Evolutionary conservation across 2,797 vertebrate species (phyloP), one percentile per base, ranked within the genome.

Genomic region (Huso huso): DNA sequence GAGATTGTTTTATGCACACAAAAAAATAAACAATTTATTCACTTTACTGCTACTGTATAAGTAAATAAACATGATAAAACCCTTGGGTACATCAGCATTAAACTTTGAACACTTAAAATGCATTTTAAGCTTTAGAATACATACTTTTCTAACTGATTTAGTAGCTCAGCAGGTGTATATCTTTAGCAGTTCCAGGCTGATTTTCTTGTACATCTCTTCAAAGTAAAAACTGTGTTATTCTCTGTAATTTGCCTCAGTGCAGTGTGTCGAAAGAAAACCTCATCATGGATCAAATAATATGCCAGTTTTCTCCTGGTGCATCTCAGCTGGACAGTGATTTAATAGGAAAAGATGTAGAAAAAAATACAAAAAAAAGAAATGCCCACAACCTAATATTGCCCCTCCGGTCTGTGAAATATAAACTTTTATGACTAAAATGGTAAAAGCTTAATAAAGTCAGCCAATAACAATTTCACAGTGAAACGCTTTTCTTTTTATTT

Each of bases 131-230:
- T 68, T 73, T 69, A 72, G 70, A 68, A 59, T 51, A 60, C 71
- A 67, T 69, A 23, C 69, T 77, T 78, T 77, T 69, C 69, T 64
- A 68, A 72, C 68, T 67, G 66, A 72, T 70, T 74, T 75, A 57
- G 77, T 70, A 68, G 61, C 58, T 53, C 68, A 55, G 65, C 61
- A 68, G 63, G 67, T 62, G 68, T 73, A 73, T 75, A 65, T 73
- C 69, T 72, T 72, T 75, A 72, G 64, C 68, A 69, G 66, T 63
- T 6, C 53, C 18, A 48, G 69, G 66, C 66, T 73, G 65, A 69
- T 69, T 57, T 63, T 71, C 70, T 68, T 63, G 63, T 70, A 68
- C 53, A 68, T 72, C 71, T 72, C 66, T 57, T 71, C 50, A 67
- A 66, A 71, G 68, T 66, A 69, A 65, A 69, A 71, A 69, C 49